phyloP scores from a whole-genome alignment of 2,113 vertebrate species.

The Catharus minimus region DNA sequence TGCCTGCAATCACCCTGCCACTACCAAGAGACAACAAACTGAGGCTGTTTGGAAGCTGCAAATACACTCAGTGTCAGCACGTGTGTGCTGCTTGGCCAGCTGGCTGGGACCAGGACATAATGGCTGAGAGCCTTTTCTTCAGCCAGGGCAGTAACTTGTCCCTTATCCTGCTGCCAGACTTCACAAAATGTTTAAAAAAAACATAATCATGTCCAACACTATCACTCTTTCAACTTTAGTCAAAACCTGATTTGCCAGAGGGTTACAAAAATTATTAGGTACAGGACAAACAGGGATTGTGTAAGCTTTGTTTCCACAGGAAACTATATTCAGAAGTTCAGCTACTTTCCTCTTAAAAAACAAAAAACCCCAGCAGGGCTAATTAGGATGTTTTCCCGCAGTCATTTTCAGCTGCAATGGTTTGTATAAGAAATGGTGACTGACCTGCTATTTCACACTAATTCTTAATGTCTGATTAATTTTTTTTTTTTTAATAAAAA shows the following conservation, averaged over 20 bases:
- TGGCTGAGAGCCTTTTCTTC: neutral
- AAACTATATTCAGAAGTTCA: constrained; percentile 41
- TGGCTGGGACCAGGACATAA: neutral
- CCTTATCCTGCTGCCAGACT: neutral
- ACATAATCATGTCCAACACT: neutral
- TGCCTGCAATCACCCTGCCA: neutral
- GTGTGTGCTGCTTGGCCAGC: neutral
- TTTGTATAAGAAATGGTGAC: neutral
- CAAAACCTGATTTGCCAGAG: constrained; percentile 3
- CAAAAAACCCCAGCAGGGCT: neutral
- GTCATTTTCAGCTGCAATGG: constrained; percentile 4
- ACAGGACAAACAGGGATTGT: constrained; percentile 22
- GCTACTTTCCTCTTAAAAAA: neutral
- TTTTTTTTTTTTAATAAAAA: neutral
- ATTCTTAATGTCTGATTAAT: neutral
- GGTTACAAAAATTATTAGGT: neutral
- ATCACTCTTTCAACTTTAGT: neutral
- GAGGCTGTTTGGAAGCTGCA: neutral
- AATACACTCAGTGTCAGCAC: neutral
- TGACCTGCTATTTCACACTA: neutral
- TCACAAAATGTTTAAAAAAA: neutral
- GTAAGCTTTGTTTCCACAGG: constrained; percentile 52
- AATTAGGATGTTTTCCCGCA: constrained; percentile 14
- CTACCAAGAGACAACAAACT: neutral
- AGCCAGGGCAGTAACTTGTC: neutral